Conservation (phyloP, 1,140 invertebrate genomes). For the Pogonus chalceus region DNA sequence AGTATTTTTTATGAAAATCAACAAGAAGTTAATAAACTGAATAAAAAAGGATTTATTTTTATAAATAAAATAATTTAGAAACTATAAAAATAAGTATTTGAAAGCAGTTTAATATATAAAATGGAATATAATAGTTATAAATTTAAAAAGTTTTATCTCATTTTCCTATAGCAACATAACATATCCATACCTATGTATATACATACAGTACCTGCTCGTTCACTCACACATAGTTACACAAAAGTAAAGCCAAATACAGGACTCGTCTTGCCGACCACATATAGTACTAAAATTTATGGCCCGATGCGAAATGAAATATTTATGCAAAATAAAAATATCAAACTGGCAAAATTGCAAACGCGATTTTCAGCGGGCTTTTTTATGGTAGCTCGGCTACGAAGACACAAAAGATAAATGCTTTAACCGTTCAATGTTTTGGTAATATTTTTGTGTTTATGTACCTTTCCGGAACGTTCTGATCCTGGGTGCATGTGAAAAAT, state of each 20-base stretch:
- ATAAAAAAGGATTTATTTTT: no score
- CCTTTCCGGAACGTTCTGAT: no score
- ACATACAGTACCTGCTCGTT: not conserved
- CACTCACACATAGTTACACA: not conserved
- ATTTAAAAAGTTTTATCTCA: no score
- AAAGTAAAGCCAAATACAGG: no score
- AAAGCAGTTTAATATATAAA: no score
- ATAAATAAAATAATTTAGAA: no score
- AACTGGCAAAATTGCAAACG: not conserved
- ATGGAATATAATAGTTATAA: no score
- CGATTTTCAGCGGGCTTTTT: not conserved
- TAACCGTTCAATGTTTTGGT: slow-evolving; percentile 1
- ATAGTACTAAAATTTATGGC: not conserved
- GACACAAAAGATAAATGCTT: slow-evolving; percentile 2
- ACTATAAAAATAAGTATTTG: no score
- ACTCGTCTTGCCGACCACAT: not conserved
- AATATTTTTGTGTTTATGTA: slow-evolving; percentile 4
- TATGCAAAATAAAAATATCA: slow-evolving; percentile 8
- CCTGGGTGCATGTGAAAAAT: no score
- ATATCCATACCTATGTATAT: not conserved
- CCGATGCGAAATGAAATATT: slow-evolving; percentile 1
- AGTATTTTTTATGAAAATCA: no score
- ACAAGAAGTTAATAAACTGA: no score
- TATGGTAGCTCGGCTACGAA: not conserved
- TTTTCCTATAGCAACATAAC: no score